Evolutionary conservation across 2,113 vertebrate species (phyloP).

Genomic region (Antechinus stuartii): DNA sequence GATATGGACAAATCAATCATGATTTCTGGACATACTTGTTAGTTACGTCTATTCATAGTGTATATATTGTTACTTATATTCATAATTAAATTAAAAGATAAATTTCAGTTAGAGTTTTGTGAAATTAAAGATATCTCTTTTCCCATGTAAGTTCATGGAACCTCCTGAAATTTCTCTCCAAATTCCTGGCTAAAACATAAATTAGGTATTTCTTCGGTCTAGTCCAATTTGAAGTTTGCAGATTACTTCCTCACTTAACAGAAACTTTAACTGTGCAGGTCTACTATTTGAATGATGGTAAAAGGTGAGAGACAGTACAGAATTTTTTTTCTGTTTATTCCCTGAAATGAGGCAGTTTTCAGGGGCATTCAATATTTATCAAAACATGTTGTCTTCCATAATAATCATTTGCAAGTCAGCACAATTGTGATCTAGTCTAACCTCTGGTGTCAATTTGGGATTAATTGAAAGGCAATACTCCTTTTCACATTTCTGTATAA

Average conservation of each 20-base stretch:
- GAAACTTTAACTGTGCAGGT: not conserved
- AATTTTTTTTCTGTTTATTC: not conserved
- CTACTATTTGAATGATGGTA: not conserved
- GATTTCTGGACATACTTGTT: not conserved
- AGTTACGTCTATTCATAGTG: not conserved
- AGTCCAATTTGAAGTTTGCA: not conserved
- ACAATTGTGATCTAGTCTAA: not conserved
- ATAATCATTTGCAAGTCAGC: conserved; percentile 23
- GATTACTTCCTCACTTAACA: conserved; percentile 21
- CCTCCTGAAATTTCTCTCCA: not conserved
- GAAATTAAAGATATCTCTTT: not conserved
- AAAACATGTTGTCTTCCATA: not conserved
- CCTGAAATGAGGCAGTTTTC: conserved; percentile 14
- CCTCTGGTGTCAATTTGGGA: not conserved
- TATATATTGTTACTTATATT: not conserved
- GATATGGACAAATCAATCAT: not conserved
- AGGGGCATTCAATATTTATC: conserved; percentile 3
- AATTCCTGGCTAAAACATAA: not conserved
- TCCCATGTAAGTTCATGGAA: not conserved
- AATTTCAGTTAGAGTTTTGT: not conserved
- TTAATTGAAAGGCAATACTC: not conserved
- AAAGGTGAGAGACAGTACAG: not conserved
- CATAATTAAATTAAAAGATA: not conserved
- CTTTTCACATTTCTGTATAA: conserved; percentile 44
- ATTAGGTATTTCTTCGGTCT: not conserved